Base-by-base conservation (phyloP, 2,888 invertebrate genomes). In the Parochlus steinenii region DNA sequence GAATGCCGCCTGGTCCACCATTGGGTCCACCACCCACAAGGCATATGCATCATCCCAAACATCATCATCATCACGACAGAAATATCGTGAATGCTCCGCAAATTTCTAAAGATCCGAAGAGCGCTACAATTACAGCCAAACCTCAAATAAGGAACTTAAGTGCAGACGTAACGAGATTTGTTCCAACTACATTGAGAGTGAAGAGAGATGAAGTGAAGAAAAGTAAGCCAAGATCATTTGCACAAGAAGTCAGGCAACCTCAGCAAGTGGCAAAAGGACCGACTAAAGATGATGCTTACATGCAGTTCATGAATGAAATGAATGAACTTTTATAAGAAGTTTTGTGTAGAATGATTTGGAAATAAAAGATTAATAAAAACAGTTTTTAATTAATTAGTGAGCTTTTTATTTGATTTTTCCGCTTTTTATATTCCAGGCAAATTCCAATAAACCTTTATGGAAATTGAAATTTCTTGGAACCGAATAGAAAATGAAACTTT, bases 271-370 rank as follows among this genome's bases (percentile, higher is more conserved):
- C 48, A 3, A 56, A 57, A 32, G 64, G 62, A 41, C 60, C 65
- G 14, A 90, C 83, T 39, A 97, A 95, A 55, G 97, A 97, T 53
- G 97, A 97, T 53, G 97, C 95, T 8, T 98, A 98, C 51, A 81
- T 90, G 66, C 87, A 90, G 56, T 98, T 98, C 55, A 95, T 98
- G 93, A 80, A 80, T 55, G 97, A 98, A 64, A 92, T 98, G 89
- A 81, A 92, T 53, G 89, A 83, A 32, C 63, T 97, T 18, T 65
- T 97, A 53, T 92, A 71, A 28, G 5, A n/a, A n/a, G n/a, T n/a
- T n/a, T n/a, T n/a, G n/a, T n/a, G n/a, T n/a, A n/a, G n/a, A n/a
- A n/a, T n/a, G n/a, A n/a, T n/a, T n/a, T n/a, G n/a, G n/a, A n/a
- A n/a, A n/a, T n/a, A n/a, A n/a, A n/a, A n/a, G n/a, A n/a, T n/a